Percentiles rank a stretch among this genome's conserved stretches.
phyloP scores from a whole-genome alignment of 1,140 invertebrate genomes.

The Drosophila bocqueti region DNA sequence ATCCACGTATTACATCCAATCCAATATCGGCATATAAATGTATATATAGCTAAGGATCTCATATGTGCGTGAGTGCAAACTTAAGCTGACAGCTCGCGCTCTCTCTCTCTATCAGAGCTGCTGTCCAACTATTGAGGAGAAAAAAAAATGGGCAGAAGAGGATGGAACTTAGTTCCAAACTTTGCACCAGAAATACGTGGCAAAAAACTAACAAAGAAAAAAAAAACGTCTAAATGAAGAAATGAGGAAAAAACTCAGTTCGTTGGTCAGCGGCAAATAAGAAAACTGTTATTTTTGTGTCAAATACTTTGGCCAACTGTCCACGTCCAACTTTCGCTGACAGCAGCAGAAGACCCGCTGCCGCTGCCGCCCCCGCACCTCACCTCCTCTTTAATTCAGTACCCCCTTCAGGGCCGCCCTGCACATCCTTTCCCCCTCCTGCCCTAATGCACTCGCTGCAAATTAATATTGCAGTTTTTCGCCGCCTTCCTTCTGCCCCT shows the following conservation, averaged over 20 bases:
- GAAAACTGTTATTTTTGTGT: constrained; percentile 82
- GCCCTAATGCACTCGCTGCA: constrained; percentile 80
- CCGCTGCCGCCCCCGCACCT: constrained; percentile 10
- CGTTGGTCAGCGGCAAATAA: constrained; percentile 62
- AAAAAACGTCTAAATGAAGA: constrained; percentile 19
- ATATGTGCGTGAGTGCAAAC: constrained; percentile 47
- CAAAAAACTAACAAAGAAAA: constrained; percentile 32
- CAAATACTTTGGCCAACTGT: constrained; percentile 82
- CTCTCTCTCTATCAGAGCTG: constrained; percentile 23
- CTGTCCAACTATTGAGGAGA: constrained; percentile 43
- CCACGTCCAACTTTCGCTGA: constrained; percentile 81
- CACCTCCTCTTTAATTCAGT: background rate
- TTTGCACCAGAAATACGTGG: constrained; percentile 49
- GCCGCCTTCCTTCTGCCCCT: constrained; percentile 5
- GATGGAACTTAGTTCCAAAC: constrained; percentile 49
- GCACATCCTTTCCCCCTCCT: background rate
- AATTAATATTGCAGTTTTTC: constrained; percentile 81
- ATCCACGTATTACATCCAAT: background rate
- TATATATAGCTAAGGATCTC: constrained; percentile 8
- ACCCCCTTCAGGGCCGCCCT: constrained; percentile 1
- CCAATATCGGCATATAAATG: background rate
- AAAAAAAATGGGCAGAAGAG: constrained; percentile 7
- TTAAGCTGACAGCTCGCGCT: constrained; percentile 32
- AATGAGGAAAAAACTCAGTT: constrained; percentile 53
- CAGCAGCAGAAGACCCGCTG: constrained; percentile 60